phyloP scores from a whole-genome alignment of 2,797 vertebrate species.

The Dallia pectoralis region DNA sequence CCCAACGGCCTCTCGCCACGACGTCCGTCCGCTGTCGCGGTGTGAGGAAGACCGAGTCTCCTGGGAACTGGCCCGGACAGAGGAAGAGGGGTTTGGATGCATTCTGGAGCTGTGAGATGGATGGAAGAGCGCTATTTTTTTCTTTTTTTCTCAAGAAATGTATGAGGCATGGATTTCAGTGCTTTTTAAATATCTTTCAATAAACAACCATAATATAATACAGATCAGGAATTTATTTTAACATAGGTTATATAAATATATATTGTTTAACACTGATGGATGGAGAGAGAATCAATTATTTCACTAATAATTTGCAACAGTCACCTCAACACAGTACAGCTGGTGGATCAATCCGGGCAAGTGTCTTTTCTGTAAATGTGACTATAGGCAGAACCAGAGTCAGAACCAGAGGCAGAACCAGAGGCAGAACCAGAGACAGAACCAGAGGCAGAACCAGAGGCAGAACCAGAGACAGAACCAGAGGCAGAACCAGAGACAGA shows the following conservation, averaged over 20 bases:
- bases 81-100: slow-evolving; percentile 3
- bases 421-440: slow-evolving; percentile 20
- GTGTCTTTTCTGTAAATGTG: too few relatives aligned
- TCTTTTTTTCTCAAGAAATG: too few relatives aligned
- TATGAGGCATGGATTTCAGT: background rate
- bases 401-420: slow-evolving; percentile 4
- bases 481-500: background rate
- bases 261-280: too few relatives aligned
- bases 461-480: slow-evolving; percentile 16
- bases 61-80: slow-evolving; percentile 22
- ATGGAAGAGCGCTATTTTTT: background rate
- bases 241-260: background rate
- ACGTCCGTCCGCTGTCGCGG: background rate
- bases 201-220: background rate
- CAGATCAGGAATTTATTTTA: background rate
- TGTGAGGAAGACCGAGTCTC: slow-evolving; percentile 31
- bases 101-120: slow-evolving; percentile 15
- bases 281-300: too few relatives aligned
- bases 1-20: slow-evolving; percentile 27
- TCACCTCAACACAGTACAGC: too few relatives aligned
- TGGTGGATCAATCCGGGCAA: too few relatives aligned
- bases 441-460: background rate
- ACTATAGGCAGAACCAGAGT: background rate
- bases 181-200: background rate
- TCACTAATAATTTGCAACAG: too few relatives aligned